Percentiles rank a stretch among this genome's conserved stretches.
These are phyloP conservation scores for Zosterops borbonicus DNA, from an alignment of 2,113 vertebrate genomes.

Conservation along the genomic window DNA sequence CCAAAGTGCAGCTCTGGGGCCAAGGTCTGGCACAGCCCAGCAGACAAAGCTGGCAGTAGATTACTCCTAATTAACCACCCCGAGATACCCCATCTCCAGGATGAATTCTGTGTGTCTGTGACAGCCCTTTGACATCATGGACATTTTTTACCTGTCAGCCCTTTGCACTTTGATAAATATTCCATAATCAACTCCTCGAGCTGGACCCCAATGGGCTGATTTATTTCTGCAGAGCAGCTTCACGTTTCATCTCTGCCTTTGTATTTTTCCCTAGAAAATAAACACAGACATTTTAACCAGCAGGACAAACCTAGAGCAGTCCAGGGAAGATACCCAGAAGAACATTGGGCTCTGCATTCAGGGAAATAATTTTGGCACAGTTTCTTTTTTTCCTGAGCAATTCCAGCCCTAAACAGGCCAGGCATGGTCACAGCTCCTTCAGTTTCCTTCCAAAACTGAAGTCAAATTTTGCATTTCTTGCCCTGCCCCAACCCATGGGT, in stretches of 20 bases:
- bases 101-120: background rate
- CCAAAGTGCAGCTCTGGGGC: background rate
- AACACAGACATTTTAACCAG: background rate
- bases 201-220: background rate
- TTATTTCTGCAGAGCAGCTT: conserved; percentile 6
- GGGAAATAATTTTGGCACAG: background rate
- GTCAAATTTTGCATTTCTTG: background rate
- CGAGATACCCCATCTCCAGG: background rate
- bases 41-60: background rate
- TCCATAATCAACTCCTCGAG: background rate
- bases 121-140: background rate
- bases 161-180: conserved; percentile 26
- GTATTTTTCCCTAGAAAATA: background rate
- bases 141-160: background rate
- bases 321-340: background rate
- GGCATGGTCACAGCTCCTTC: background rate
- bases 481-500: background rate
- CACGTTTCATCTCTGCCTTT: background rate
- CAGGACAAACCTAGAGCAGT: background rate
- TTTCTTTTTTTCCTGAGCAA: background rate
- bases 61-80: background rate
- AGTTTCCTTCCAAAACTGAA: background rate
- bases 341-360: background rate
- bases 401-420: background rate
- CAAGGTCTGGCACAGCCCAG: background rate